These are phyloP conservation scores for Oenanthe melanoleuca DNA, from an alignment of 2,113 vertebrate genomes.

Conservation along the genomic window DNA sequence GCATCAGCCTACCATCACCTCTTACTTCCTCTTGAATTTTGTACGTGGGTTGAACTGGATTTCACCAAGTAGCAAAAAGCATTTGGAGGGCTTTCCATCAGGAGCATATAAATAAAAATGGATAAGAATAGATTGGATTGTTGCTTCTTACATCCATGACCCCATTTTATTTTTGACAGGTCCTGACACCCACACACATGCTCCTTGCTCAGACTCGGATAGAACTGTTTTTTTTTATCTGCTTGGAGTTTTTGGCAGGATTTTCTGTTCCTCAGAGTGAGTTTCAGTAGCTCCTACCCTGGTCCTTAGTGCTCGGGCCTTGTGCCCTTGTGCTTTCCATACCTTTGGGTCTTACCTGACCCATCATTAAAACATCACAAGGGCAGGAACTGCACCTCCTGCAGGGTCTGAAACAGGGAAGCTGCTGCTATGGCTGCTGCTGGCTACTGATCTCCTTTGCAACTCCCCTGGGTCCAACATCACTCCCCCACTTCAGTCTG, in stretches of 20 bases:
- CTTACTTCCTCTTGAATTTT: not conserved
- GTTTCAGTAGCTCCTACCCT: not conserved
- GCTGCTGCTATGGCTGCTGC: not conserved
- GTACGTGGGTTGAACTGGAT: not conserved
- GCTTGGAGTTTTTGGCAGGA: not conserved
- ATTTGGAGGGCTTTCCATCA: slow-evolving; percentile 12
- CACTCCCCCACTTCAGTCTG: fast-evolving
- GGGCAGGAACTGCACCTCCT: not conserved
- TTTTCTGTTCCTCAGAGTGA: not conserved
- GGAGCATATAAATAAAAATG: slow-evolving; percentile 50
- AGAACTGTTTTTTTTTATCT: not conserved
- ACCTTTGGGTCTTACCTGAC: not conserved
- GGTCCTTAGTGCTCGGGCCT: not conserved
- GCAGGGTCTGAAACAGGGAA: not conserved
- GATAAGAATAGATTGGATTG: slow-evolving; percentile 53
- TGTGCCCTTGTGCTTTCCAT: not conserved
- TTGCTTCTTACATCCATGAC: slow-evolving; percentile 28
- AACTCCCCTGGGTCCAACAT: not conserved
- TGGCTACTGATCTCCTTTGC: not conserved
- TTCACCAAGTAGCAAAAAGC: slow-evolving; percentile 8
- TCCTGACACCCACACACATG: slow-evolving; percentile 1
- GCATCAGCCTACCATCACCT: not conserved
- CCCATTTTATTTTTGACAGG: slow-evolving; percentile 51
- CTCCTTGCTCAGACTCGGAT: not conserved
- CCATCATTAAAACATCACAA: not conserved